phyloP scores from a whole-genome alignment of 2,888 invertebrate genomes.

The Heterodera filipjevi region DNA sequence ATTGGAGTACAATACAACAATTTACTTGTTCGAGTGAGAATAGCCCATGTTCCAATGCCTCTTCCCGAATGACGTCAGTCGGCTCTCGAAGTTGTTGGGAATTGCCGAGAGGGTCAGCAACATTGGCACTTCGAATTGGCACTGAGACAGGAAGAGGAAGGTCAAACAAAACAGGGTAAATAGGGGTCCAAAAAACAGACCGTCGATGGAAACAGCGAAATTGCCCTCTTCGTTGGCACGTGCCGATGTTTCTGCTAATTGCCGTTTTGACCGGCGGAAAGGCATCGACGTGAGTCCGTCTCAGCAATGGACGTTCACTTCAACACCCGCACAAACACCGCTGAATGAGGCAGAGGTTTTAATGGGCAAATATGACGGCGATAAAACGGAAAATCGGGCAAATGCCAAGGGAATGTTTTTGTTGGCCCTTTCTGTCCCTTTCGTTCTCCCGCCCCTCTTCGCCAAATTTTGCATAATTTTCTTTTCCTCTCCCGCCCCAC shows the following conservation, averaged over 20 bases:
- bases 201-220: slow-evolving; percentile 24
- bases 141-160: not conserved
- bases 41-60: slow-evolving; percentile 81
- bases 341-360: not conserved
- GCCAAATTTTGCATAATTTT: not conserved
- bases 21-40: slow-evolving; percentile 65
- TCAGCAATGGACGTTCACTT: slow-evolving; percentile 20
- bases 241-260: not conserved
- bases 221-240: not conserved
- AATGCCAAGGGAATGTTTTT: not conserved
- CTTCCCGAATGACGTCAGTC: slow-evolving; percentile 78
- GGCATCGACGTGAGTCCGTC: not conserved
- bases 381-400: not conserved
- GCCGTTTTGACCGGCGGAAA: slow-evolving; percentile 23
- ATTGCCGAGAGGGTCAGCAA: not conserved
- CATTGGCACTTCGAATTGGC: not conserved
- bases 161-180: not conserved
- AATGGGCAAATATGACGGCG: not conserved
- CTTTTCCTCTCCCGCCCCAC: not conserved
- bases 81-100: slow-evolving; percentile 32
- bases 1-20: too few species aligned
- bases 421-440: not conserved
- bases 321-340: slow-evolving; percentile 8
- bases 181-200: slow-evolving; percentile 3
- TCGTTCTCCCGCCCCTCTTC: not conserved